Percentiles rank a stretch among this genome's conserved stretches.
Evolutionary conservation across 2,888 invertebrate genomes (phyloP).

Genomic region (Metalampra italica): DNA sequence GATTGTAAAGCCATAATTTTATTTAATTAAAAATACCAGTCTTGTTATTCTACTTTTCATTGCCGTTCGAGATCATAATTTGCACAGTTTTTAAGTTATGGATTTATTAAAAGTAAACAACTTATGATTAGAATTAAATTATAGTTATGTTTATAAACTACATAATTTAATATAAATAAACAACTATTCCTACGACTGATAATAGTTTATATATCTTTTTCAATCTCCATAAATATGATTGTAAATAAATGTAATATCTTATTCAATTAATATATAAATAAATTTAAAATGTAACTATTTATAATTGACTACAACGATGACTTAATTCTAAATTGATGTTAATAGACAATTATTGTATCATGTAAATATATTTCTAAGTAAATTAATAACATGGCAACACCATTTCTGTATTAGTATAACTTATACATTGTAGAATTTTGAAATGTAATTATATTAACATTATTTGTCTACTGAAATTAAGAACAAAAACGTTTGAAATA

Average conservation of each 20-base stretch:
- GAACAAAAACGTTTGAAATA: constrained; percentile 53
- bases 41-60: no score
- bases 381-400: constrained; percentile 56
- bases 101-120: constrained; percentile 16
- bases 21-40: constrained; percentile 12
- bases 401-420: constrained; percentile 46
- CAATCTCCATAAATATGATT: constrained; percentile 37
- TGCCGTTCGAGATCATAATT: not conserved
- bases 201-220: constrained; percentile 53
- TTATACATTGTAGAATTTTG: constrained; percentile 31
- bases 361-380: constrained; percentile 26
- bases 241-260: constrained; percentile 41
- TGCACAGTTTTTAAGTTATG: not conserved
- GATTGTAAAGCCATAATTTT: constrained; percentile 25
- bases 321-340: constrained; percentile 74
- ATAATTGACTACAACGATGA: constrained; percentile 66
- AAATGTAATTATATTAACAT: constrained; percentile 29
- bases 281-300: not conserved
- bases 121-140: constrained; percentile 26
- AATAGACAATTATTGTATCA: constrained; percentile 23
- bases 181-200: constrained; percentile 65
- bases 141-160: constrained; percentile 12
- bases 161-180: constrained; percentile 19
- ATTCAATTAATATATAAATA: constrained; percentile 30
- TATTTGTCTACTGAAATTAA: constrained; percentile 51